A percentile compares a stretch with the other conserved stretches of the same genome.
Conservation (phyloP, 2,888 invertebrate genomes). For the Amphipyra berbera region DNA sequence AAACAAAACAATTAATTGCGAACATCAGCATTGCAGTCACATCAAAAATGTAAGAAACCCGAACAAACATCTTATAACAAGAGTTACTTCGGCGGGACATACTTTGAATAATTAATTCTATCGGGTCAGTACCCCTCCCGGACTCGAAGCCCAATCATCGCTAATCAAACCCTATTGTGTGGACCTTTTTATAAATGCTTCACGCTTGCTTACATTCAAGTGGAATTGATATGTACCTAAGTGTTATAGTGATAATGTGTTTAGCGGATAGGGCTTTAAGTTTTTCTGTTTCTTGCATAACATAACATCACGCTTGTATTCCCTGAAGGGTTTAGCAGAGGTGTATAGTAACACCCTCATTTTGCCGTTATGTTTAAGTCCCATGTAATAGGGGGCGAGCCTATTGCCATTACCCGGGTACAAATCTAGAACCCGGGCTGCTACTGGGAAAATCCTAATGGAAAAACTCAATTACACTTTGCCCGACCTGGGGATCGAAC, state of each 20-base stretch:
- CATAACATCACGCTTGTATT: no score
- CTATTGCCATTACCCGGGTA: no score
- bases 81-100: conserved; percentile 72
- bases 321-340: no score
- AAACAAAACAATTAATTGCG: conserved; percentile 28
- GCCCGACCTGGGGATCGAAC: no score
- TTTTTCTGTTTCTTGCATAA: background rate
- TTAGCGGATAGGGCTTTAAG: background rate
- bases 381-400: no score
- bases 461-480: no score
- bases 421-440: no score
- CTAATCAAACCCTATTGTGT: conserved; percentile 85
- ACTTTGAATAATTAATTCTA: conserved; percentile 86
- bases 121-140: conserved; percentile 76
- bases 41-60: conserved; percentile 37
- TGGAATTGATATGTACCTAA: conserved; percentile 43
- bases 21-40: conserved; percentile 41
- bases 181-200: conserved; percentile 67
- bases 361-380: no score
- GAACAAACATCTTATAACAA: conserved; percentile 74
- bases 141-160: conserved; percentile 70
- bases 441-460: no score
- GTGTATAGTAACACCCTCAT: no score
- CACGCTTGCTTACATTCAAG: conserved; percentile 50
- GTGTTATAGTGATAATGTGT: conserved; percentile 14